Evolutionary conservation across 2,888 invertebrate species (phyloP).

Genomic region (Celastrina argiolus): DNA sequence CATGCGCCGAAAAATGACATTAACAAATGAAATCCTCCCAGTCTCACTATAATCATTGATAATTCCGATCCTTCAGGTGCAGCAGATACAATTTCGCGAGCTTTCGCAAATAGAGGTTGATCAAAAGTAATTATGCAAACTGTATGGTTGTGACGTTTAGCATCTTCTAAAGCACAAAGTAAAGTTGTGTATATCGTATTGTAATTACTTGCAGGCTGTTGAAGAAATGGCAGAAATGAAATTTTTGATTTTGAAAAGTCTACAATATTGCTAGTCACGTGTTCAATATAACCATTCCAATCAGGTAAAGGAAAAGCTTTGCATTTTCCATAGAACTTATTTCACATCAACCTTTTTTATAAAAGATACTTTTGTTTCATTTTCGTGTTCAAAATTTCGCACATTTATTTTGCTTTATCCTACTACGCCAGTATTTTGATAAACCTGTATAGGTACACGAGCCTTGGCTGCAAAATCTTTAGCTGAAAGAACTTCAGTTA

Average conservation of each 20-base stretch:
- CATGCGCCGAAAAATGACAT: conserved; percentile 53
- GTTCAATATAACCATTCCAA: conserved; percentile 46
- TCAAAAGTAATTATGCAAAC: conserved; percentile 41
- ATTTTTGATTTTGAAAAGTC: conserved; percentile 38
- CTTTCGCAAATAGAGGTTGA: conserved; percentile 40
- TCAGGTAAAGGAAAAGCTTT: conserved; percentile 39
- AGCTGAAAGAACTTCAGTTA: too few species aligned
- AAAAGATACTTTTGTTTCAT: too few species aligned
- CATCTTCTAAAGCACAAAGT: conserved; percentile 32
- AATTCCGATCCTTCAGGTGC: conserved; percentile 27
- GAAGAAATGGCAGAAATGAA: conserved; percentile 44
- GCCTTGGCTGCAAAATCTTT: too few species aligned
- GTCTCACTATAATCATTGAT: conserved; percentile 24
- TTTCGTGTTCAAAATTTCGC: conserved; percentile 38
- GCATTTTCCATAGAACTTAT: conserved; percentile 36
- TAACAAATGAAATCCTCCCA: conserved; percentile 37
- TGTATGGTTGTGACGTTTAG: conserved; percentile 30
- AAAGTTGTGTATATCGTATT: conserved; percentile 42
- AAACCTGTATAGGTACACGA: conserved; percentile 36
- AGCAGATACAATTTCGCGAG: conserved; percentile 39
- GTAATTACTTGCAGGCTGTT: conserved; percentile 41
- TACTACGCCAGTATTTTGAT: conserved; percentile 36
- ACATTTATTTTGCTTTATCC: conserved; percentile 38
- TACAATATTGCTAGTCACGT: conserved; percentile 36
- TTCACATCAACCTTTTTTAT: too few species aligned